Base-by-base conservation (phyloP, 2,888 invertebrate genomes). In the Stenodema calcarata region DNA sequence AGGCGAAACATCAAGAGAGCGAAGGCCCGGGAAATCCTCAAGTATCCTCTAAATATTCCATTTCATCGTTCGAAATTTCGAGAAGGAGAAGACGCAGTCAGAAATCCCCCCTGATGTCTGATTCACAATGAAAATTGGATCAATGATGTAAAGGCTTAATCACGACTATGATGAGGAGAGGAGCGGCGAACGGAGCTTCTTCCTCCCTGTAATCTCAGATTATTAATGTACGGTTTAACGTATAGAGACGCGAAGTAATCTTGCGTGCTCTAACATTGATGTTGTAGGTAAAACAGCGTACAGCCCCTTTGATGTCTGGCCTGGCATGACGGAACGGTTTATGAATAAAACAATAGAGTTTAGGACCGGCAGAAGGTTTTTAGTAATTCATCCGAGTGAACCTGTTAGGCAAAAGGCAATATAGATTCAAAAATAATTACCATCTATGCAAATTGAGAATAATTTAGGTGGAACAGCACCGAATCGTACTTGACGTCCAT, bases 91-190 rank as follows among this genome's bases (percentile, higher is more conserved):
- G 82, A 69, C 14, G 41, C 41, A 28, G 16, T 35, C n/a, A n/a
- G n/a, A n/a, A n/a, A n/a, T n/a, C n/a, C n/a, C 27, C 44, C 44
- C 18, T 80, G 54, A 54, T 54, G 80, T 35, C 50, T 27, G 54
- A 80, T 54, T 80, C 80, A 54, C 82, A 69, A 80, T 50, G 80
- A 80, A 75, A 79, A 82, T 82, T 41, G 69, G 47, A 82, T 82
- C 82, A 82, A 82, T 41, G 82, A 82, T 82, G 81, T 81, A 81
- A 50, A 81, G 18, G 81, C 41, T 82, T 82, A 82, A 82, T 82
- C 82, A 81, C 16, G 54, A 28, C 62, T 11, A 50, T 50, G 50
- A 50, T 62, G 18, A 62, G 23, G 18, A 2, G 23, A 18, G 62
- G 62, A 23, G 27, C 9, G 18, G 47, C 47, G 42, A 6, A 23